A percentile compares a stretch with the other conserved stretches of the same genome.
These are phyloP conservation scores for Mobula hypostoma DNA, from an alignment of 2,113 vertebrate species.

Conservation along the genomic window DNA sequence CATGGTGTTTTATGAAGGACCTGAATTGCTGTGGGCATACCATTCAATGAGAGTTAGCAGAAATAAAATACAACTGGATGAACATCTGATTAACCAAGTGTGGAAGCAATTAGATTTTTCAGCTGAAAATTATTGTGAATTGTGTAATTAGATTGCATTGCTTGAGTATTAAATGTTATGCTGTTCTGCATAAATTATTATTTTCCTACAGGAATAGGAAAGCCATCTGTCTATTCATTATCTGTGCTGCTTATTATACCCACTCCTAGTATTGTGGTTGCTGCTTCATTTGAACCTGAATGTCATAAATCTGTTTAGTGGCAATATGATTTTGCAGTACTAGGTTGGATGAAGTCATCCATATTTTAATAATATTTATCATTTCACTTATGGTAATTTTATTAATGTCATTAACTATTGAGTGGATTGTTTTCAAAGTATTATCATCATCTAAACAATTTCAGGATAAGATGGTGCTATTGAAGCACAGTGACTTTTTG, in stretches of 20 bases:
- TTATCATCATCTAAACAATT: neutral
- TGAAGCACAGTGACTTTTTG: no score
- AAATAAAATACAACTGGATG: neutral
- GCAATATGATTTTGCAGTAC: neutral
- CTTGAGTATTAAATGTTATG: neutral
- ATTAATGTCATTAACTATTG: neutral
- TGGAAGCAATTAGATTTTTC: neutral
- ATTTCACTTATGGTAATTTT: neutral
- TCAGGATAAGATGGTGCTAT: no score
- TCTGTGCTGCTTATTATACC: neutral
- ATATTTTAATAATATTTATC: neutral
- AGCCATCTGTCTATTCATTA: neutral
- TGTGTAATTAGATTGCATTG: neutral
- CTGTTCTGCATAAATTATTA: neutral
- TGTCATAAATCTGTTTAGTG: neutral
- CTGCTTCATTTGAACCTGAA: neutral
- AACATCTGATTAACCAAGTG: neutral
- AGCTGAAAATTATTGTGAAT: neutral
- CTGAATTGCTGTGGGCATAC: no score
- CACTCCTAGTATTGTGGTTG: neutral
- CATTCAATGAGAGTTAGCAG: no score
- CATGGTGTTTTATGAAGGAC: no score
- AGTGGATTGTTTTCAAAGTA: neutral
- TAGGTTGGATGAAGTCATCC: neutral
- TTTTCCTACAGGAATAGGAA: neutral